Evolutionary conservation across 1,140 invertebrate genomes (phyloP).

Genomic region (Drosophila gunungcola): DNA sequence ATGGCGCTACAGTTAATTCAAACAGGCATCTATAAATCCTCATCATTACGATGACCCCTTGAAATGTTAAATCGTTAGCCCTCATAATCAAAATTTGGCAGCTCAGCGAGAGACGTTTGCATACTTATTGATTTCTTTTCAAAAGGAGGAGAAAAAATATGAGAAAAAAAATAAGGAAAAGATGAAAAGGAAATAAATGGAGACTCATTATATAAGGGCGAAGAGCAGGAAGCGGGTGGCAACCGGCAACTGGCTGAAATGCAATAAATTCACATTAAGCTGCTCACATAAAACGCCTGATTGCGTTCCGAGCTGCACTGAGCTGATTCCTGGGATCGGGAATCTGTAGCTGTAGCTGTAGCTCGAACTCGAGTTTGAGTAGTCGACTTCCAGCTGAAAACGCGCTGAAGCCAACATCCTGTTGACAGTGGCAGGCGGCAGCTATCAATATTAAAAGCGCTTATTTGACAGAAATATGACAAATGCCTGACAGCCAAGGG

Average conservation of each 20-base stretch:
- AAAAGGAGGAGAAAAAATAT: slow-evolving; percentile 1
- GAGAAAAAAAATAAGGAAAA: neutral
- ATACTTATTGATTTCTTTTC: slow-evolving; percentile 61
- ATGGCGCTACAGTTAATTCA: slow-evolving; percentile 69
- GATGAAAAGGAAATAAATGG: slow-evolving; percentile 47
- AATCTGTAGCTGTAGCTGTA: neutral
- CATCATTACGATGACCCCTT: slow-evolving; percentile 48
- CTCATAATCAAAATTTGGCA: slow-evolving; percentile 78
- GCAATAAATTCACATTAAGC: slow-evolving; percentile 83
- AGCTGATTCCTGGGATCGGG: slow-evolving; percentile 17
- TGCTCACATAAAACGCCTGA: slow-evolving; percentile 82
- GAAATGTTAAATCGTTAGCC: slow-evolving; percentile 38
- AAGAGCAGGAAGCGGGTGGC: slow-evolving; percentile 16
- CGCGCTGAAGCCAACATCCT: slow-evolving; percentile 80
- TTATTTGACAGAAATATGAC: slow-evolving; percentile 84
- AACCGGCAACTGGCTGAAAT: slow-evolving; percentile 51
- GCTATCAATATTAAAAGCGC: slow-evolving; percentile 83
- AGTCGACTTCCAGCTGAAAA: slow-evolving; percentile 31
- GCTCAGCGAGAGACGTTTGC: slow-evolving; percentile 42
- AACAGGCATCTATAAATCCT: slow-evolving; percentile 71
- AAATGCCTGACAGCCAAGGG: slow-evolving; percentile 80
- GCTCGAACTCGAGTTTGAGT: slow-evolving; percentile 25
- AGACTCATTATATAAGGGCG: slow-evolving; percentile 61
- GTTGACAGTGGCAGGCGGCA: slow-evolving; percentile 70
- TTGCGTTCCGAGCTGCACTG: slow-evolving; percentile 64